Evolutionary conservation across 2,113 vertebrate genomes (phyloP).

Genomic region (Ptyas mucosa): DNA sequence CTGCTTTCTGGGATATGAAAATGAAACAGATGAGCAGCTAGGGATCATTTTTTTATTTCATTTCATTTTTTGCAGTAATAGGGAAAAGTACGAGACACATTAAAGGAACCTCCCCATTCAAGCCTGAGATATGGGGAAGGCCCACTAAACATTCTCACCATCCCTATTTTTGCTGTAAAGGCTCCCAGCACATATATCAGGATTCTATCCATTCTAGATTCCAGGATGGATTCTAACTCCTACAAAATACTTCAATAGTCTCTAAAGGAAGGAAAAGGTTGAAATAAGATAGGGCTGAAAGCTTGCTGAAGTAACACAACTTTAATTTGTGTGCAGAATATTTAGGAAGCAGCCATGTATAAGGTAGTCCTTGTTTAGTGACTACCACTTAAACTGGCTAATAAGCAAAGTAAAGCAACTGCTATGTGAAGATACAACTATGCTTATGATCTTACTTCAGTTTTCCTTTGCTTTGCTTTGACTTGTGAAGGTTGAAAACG

Average conservation of each 20-base stretch:
- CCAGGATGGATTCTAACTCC: neutral
- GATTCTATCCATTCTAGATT: neutral
- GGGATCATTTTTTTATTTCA: neutral
- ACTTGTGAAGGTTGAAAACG: neutral
- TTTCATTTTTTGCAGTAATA: neutral
- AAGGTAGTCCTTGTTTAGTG: neutral
- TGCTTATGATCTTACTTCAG: neutral
- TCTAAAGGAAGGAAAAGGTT: neutral
- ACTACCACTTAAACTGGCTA: neutral
- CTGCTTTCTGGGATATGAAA: neutral
- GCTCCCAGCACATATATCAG: neutral
- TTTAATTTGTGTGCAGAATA: neutral
- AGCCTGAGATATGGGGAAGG: neutral
- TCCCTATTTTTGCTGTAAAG: neutral
- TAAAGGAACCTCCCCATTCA: neutral
- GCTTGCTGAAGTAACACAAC: neutral
- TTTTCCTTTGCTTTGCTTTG: neutral
- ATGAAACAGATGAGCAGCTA: neutral
- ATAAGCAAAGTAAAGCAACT: neutral
- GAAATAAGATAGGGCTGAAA: neutral
- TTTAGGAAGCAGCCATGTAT: neutral
- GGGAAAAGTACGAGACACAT: neutral
- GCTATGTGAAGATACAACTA: neutral
- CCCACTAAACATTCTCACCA: neutral
- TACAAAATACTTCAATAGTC: neutral